Evolutionary conservation across 2,797 vertebrate species (phyloP), one percentile per base, ranked within the genome.

Genomic region (Lithobates sylvaticus): DNA sequence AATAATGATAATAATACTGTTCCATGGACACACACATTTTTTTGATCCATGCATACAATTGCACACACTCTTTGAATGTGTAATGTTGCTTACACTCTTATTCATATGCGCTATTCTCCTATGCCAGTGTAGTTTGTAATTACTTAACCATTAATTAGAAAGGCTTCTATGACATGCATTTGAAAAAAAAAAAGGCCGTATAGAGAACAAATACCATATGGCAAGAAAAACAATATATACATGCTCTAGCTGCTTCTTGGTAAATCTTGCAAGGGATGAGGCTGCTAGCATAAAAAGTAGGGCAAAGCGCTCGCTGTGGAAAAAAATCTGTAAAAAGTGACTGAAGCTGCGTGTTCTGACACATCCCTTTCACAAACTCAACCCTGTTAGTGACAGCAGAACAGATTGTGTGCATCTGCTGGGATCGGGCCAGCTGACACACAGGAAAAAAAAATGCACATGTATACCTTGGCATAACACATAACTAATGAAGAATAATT

Each of bases 381-480:
- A 93, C 91, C 91, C 93, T 93, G 93, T 94, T 95, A 92, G 90
- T 95, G 96, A 96, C 93, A 94, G 95, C 91, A 94, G 94, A 95
- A 93, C 95, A 95, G 95, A 93, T 96, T 95, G 95, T 92, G 93
- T 93, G 92, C 95, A 95, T 95, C 95, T 96, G 96, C 95, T 97
- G 96, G 95, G 97, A 97, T 96, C 89, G 93, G 94, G 94, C 94
- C 97, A 97, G 96, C 97, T 98, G 97, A 98, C 97, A 96, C 94
- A 96, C 94, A 95, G 96, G 96, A 96, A 96, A 95, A 39, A 39
- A 90, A 96, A 96, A 96, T 90, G 93, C 94, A 95, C 94, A 94
- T 96, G 96, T 96, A 94, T 95, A 96, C 96, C 95, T 97, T 97
- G 96, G 96, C 96, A 97, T 93, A 93, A 93, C 93, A 93, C 92